These are phyloP conservation scores for Acanthochromis polyacanthus DNA, from an alignment of 2,113 vertebrate genomes.

Conservation along the genomic window DNA sequence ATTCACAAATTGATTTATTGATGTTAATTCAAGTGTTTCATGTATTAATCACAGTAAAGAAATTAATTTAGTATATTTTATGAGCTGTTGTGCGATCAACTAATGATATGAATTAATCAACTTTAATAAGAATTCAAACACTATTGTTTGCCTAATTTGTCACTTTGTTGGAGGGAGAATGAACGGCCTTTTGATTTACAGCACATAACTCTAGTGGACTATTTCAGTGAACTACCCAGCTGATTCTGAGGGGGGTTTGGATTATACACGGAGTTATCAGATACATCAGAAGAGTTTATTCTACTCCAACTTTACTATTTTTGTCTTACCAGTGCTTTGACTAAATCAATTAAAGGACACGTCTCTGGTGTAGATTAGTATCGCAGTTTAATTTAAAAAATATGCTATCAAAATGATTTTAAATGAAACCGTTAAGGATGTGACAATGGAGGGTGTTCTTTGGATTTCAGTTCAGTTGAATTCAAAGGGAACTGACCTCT, in stretches of 20 bases:
- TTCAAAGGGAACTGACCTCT: constrained; percentile 8
- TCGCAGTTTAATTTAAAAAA: background rate
- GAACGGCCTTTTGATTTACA: constrained; percentile 85
- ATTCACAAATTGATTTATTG: constrained; percentile 89
- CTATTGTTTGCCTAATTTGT: constrained; percentile 86
- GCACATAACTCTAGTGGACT: constrained; percentile 62
- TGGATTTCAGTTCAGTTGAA: background rate
- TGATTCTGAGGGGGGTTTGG: constrained; percentile 29
- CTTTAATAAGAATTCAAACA: constrained; percentile 90
- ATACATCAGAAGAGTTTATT: constrained; percentile 11
- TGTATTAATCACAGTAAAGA: constrained; percentile 84
- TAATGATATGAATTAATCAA: constrained; percentile 91
- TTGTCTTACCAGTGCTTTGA: background rate
- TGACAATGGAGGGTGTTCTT: background rate
- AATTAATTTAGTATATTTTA: constrained; percentile 85
- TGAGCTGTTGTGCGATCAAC: constrained; percentile 85
- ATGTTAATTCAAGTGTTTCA: constrained; percentile 88
- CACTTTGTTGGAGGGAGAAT: constrained; percentile 84
- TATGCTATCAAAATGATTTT: background rate
- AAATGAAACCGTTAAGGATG: background rate
- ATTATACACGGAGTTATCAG: background rate
- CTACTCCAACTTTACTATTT: background rate
- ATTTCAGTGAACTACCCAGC: constrained; percentile 44
- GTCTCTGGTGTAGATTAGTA: constrained; percentile 1
- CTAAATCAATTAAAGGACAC: constrained; percentile 5